Evolutionary conservation across 2,113 vertebrate genomes (phyloP), one percentile per base, ranked within the genome.

Genomic region (Apeltes quadracus): DNA sequence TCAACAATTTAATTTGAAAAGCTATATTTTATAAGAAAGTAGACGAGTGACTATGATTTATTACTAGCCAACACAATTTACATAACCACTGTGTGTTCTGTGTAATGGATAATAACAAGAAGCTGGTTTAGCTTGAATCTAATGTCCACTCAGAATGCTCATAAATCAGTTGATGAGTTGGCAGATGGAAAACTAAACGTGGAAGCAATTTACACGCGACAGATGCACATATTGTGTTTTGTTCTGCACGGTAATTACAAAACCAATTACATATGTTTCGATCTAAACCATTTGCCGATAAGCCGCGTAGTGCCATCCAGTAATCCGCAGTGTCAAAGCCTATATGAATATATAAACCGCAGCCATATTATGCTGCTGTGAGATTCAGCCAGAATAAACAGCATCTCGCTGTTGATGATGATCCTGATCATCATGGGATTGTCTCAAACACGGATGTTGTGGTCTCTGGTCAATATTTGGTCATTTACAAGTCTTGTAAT

Each of bases 131-230:
- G 32, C 20, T 41, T 51, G 4, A 34, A 36, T 53, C 18, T 53
- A 5, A 10, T 53, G 36, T 41, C 23, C 1, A 50, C 59, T 32
- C 46, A 18, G 5, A 1, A 39, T 3, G 7, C 0, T 32, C 0
- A 8, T 22, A 25, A 41, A 69, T 58, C 22, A 66, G 29, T 22
- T 46, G 34, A 54, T 25, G 58, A 62, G 55, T 34, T 54, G 39
- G 25, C n/a, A 69, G 84, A 81, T 75, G 51, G 56, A 78, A 81
- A 84, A 61, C 15, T 51, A 62, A 85, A 69, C 58, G 53, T 5
- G 67, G 56, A 85, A 82, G 63, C 56, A 76, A 68, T 82, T 78
- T 34, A 80, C 82, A 78, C 69, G 27, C 2, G 12, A 68, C n/a
- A 43, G 50, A 68, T 55, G 64, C 20, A 7, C 55, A 43, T 48